Percentiles rank a stretch among this genome's conserved stretches.
phyloP scores from a whole-genome alignment of 2,113 vertebrate genomes.

The Python bivittatus region DNA sequence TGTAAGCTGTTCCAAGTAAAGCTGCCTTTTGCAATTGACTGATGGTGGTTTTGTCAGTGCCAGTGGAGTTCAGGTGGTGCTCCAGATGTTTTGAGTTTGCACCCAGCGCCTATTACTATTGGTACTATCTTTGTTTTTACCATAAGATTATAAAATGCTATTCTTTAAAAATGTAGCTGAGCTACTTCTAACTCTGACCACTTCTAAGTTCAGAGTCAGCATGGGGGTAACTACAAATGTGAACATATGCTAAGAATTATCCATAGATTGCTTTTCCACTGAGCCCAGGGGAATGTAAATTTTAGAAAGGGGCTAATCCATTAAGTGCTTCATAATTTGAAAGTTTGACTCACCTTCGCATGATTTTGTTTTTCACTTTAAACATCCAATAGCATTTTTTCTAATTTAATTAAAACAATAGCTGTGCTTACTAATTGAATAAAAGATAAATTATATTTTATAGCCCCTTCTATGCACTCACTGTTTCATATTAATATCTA shows the following conservation, averaged over 20 bases:
- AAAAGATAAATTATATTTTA: slow-evolving; percentile 55
- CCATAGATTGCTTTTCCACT: background rate
- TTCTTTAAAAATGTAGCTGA: slow-evolving; percentile 57
- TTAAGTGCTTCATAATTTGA: slow-evolving; percentile 55
- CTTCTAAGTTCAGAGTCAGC: slow-evolving; percentile 37
- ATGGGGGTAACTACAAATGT: slow-evolving; percentile 21
- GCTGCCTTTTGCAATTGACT: too few relatives aligned
- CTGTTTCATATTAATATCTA: slow-evolving; percentile 55
- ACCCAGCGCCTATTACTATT: too few relatives aligned
- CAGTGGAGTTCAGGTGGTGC: too few relatives aligned
- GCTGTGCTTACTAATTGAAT: slow-evolving; percentile 68
- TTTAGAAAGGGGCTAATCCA: too few relatives aligned
- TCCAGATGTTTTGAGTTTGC: too few relatives aligned
- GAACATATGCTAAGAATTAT: slow-evolving; percentile 8
- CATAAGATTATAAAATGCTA: slow-evolving; percentile 64
- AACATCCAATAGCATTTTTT: too few relatives aligned
- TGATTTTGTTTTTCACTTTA: slow-evolving; percentile 62
- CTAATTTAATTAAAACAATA: slow-evolving; percentile 65
- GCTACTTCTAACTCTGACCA: slow-evolving; percentile 37
- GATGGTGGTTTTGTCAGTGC: too few relatives aligned
- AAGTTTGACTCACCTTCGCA: slow-evolving; percentile 64
- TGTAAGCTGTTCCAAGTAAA: too few relatives aligned
- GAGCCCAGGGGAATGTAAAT: too few relatives aligned
- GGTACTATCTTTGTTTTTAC: too few relatives aligned
- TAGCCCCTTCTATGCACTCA: slow-evolving; percentile 61